These are phyloP conservation scores for Thymallus thymallus DNA, from an alignment of 2,113 vertebrate genomes.

Conservation along the genomic window DNA sequence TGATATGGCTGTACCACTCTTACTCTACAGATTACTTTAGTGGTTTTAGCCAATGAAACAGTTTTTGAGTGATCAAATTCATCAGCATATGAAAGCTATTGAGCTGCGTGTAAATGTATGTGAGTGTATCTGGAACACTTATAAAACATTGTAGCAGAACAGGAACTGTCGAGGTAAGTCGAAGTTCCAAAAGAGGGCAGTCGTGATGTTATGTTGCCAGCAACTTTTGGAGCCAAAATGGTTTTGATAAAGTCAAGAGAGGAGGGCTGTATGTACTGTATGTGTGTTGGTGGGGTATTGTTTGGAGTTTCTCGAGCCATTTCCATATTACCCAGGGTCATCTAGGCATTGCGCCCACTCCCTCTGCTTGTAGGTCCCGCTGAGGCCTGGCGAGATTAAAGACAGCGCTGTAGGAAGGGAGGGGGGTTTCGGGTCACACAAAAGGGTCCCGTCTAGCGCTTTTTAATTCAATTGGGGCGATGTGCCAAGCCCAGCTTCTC, in stretches of 20 bases:
- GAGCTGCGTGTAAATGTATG: conserved; percentile 23
- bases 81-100: conserved; percentile 36
- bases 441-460: conserved; percentile 59
- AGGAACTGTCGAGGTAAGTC: neutral
- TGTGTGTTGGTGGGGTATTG: neutral
- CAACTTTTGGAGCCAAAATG: neutral
- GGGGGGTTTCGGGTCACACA: conserved; percentile 46
- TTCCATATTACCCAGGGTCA: conserved; percentile 65
- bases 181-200: neutral
- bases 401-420: conserved; percentile 36
- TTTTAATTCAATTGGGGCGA: conserved; percentile 63
- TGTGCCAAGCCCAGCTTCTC: conserved; percentile 53
- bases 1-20: neutral
- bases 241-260: neutral
- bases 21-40: neutral
- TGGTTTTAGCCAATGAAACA: conserved; percentile 12
- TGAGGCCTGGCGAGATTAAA: conserved; percentile 60
- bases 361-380: conserved; percentile 50
- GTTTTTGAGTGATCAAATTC: conserved; percentile 17
- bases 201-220: neutral
- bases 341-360: conserved; percentile 61
- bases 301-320: conserved; percentile 41
- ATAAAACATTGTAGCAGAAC: conserved; percentile 19
- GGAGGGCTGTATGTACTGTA: neutral
- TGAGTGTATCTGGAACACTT: conserved; percentile 30